Evolutionary conservation across 1,140 invertebrate species (phyloP).

Genomic region (Formica exsecta): DNA sequence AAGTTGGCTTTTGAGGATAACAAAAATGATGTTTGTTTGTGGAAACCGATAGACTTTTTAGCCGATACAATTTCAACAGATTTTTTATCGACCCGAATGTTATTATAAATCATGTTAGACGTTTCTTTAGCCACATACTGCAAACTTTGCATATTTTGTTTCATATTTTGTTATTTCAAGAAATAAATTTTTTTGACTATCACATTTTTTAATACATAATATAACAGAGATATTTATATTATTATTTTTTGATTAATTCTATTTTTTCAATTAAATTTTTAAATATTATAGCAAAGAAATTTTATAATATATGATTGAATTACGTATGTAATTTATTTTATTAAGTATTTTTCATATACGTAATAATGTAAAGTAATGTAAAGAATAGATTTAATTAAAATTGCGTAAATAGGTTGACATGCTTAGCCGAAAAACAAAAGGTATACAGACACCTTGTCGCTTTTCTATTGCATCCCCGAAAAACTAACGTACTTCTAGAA

Average conservation of each 20-base stretch:
- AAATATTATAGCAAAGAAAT: background rate
- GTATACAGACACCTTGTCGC: background rate
- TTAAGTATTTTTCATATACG: background rate
- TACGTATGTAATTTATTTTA: background rate
- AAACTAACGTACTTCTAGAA: conserved; percentile 25
- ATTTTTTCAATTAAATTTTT: background rate
- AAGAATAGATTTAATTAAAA: background rate
- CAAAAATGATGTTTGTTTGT: too few relatives aligned
- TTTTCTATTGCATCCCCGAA: background rate
- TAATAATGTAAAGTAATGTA: background rate
- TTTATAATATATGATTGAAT: background rate
- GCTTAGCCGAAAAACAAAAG: conserved; percentile 25
- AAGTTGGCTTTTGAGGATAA: background rate
- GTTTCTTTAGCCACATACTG: too few relatives aligned
- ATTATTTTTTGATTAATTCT: background rate
- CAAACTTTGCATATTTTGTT: background rate
- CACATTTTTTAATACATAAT: conserved; percentile 1
- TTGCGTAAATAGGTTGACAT: background rate
- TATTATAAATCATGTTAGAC: too few relatives aligned
- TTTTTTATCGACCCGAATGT: too few relatives aligned
- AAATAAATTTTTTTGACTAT: background rate
- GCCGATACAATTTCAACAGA: too few relatives aligned
- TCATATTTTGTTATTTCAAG: conserved; percentile 12
- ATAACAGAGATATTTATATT: background rate
- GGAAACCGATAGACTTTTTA: too few relatives aligned